A percentile compares a stretch with the other conserved stretches of the same genome.
phyloP scores from a whole-genome alignment of 2,888 invertebrate species.

The Cerceris ruficornis region DNA sequence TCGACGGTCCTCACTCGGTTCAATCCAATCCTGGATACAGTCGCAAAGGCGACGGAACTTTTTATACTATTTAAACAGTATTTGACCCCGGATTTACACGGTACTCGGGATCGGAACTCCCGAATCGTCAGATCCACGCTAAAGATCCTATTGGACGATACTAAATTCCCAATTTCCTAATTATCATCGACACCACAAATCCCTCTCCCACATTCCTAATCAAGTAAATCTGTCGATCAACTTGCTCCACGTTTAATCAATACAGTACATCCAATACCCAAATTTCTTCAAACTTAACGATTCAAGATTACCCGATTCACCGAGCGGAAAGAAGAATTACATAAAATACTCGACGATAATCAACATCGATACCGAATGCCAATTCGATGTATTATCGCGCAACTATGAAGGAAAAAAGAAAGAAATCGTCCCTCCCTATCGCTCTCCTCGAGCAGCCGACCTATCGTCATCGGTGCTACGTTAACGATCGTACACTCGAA shows the following conservation, averaged over 20 bases:
- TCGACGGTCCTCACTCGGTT: conserved; percentile 91
- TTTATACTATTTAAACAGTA: conserved; percentile 72
- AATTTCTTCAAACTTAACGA: too few relatives aligned
- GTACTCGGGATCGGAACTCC: conserved; percentile 48
- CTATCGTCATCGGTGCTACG: background rate
- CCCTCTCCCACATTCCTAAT: conserved; percentile 5
- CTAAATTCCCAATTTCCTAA: conserved; percentile 43
- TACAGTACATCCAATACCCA: background rate
- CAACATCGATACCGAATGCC: too few relatives aligned
- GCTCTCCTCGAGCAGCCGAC: background rate
- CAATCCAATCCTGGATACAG: conserved; percentile 92
- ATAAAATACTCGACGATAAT: background rate
- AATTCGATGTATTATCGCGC: background rate
- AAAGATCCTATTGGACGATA: conserved; percentile 44
- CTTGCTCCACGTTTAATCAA: conserved; percentile 2
- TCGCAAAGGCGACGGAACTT: conserved; percentile 87
- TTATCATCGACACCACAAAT: conserved; percentile 23
- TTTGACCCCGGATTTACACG: conserved; percentile 55
- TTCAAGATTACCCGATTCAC: too few relatives aligned
- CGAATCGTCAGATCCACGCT: conserved; percentile 14
- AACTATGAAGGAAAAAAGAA: background rate
- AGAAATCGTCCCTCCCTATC: too few relatives aligned
- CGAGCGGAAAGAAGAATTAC: background rate
- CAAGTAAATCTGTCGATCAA: background rate
- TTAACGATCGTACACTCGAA: background rate